phyloP scores from a whole-genome alignment of 2,113 vertebrate genomes.

The Amphilophus citrinellus region DNA sequence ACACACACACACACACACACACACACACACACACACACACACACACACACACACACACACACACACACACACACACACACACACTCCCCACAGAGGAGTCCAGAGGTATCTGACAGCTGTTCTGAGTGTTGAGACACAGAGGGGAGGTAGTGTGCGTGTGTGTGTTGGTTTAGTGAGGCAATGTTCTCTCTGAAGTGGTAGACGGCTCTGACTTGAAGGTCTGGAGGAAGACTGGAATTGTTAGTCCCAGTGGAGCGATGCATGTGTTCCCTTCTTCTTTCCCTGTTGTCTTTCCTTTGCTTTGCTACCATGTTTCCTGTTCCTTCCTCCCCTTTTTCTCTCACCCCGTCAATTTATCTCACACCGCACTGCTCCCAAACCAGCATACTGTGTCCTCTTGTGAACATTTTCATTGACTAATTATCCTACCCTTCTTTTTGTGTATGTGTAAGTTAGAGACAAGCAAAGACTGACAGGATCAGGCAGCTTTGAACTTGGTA shows the following conservation, averaged over 20 bases:
- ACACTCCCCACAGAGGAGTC: constrained; percentile 25
- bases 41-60: not conserved
- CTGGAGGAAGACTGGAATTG: constrained; percentile 46
- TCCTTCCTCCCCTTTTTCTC: not conserved
- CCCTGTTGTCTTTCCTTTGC: constrained; percentile 30
- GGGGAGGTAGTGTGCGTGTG: not conserved
- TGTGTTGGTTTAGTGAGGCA: constrained; percentile 4
- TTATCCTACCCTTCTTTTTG: constrained; percentile 10
- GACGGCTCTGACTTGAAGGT: constrained; percentile 61
- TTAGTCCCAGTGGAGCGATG: constrained; percentile 54
- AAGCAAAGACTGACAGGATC: constrained; percentile 40
- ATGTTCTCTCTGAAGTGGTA: constrained; percentile 41
- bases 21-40: not conserved
- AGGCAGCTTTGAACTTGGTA: constrained; percentile 45
- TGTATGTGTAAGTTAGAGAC: constrained; percentile 13
- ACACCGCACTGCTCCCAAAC: constrained; percentile 29
- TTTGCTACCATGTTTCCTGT: not conserved
- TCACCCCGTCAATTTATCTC: constrained; percentile 42
- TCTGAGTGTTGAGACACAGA: constrained; percentile 36
- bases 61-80: not conserved
- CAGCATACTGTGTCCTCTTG: constrained; percentile 42
- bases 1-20: not conserved
- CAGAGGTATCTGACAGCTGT: constrained; percentile 70
- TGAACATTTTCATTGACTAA: constrained; percentile 49
- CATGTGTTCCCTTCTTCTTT: constrained; percentile 45